Evolutionary conservation across 2,888 invertebrate species (phyloP), one percentile per base, ranked within the genome.

Genomic region (Melinaea marsaeus): DNA sequence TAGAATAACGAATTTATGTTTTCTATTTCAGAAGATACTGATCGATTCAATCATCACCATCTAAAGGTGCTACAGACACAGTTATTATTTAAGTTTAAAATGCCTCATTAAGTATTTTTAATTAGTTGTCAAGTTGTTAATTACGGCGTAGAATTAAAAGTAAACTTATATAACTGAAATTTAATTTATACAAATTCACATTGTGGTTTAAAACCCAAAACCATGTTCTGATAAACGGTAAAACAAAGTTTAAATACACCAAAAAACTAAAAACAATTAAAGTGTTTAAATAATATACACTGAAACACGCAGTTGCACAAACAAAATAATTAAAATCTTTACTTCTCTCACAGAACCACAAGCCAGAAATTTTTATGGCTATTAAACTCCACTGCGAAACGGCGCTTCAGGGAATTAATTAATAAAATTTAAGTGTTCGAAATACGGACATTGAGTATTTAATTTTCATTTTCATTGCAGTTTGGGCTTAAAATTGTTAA

Each of bases 341-440:
- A 47, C 55, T 64, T 22, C 22, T 22, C 22, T 22, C 22, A 22
- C 22, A 22, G 22, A 22, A 22, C 22, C 22, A 22, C 22, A 22
- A 22, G 22, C 22, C 22, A 22, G 22, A 22, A 22, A 1, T 22
- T 22, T 22, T 22, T 22, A 22, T 22, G 22, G 22, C 22, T 22
- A 22, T 22, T 63, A 62, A 64, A 63, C 61, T 63, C 61, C 63
- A 62, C 57, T 66, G 60, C 61, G 51, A 62, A 69, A 65, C 58
- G 62, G 51, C 57, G 63, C 66, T 63, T 68, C 42, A 13, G 66
- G 61, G 66, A 61, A 63, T 68, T 63, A 55, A 60, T 66, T 66
- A 65, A 68, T 63, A 62, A 63, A 58, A 66, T 54, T 60, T 22
- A 22, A 22, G 22, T 22, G 1, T 1, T 22, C 22, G 22, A 22